Base-by-base conservation (phyloP, 1,140 invertebrate species). In the Steinernema feltiae region DNA sequence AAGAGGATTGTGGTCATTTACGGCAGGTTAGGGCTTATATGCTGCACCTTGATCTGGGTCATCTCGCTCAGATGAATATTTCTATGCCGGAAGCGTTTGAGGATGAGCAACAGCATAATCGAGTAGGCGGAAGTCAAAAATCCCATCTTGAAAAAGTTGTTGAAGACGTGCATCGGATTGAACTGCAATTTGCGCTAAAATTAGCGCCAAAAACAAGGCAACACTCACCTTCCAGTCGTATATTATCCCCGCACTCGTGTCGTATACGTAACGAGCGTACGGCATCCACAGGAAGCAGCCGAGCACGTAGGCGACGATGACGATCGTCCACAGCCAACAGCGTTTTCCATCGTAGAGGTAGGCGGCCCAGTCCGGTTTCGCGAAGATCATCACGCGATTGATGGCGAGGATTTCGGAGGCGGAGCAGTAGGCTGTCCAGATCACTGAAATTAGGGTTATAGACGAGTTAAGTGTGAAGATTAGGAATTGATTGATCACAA, bases 321-420 rank as follows among this genome's bases (percentile, higher is more conserved):
- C 24, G 69, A 69, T 29, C 17, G 69, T 32, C 30, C 53, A 74
- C 30, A 74, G 41, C 21, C 63, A 74, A 1, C 32, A n/a, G 29
- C 73, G 73, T 32, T 46, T 31, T 32, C 53, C 73, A 27, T 74
- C 73, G 29, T 35, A 74, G 35, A 74, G 73, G 31, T 31, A 74
- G 18, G 63, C 53, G 30, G 73, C 63, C 3, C 63, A 27, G 1
- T 32, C 30, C 18, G 32, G 30, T 17, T 27, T 27, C 18, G 69
- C 53, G 30, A 74, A 63, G 30, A 69, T 69, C 15, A 74, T n/a
- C 15, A 74, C 73, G 41, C 73, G 73, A 29, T 74, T 74, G 1
- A 74, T 21, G 17, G 69, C 73, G 29, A 74, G 73, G 35, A 74
- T 32, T 29, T 69, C 53, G 2, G 73, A 69, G 1, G 53, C 63